Percentiles rank a stretch among this genome's conserved stretches.
Evolutionary conservation across 2,888 invertebrate species (phyloP).

Genomic region (Drosophila silvestris): DNA sequence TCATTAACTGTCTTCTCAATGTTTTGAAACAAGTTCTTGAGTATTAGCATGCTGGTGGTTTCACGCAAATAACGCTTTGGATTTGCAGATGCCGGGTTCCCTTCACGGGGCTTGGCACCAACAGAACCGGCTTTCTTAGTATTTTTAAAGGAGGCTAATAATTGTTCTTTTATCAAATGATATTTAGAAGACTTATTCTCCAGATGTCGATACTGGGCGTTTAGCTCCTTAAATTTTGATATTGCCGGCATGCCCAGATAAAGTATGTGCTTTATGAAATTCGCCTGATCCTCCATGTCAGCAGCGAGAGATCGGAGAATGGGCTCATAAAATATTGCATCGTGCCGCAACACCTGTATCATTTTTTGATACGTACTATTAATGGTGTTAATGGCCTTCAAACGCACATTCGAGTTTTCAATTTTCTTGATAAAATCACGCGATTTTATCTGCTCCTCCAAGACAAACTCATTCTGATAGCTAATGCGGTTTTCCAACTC

Average conservation of each 20-base stretch:
- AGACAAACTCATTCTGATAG: slow-evolving; percentile 78
- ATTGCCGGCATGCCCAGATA: slow-evolving; percentile 83
- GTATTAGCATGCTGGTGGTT: slow-evolving; percentile 80
- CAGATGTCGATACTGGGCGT: slow-evolving; percentile 70
- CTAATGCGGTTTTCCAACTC: slow-evolving; percentile 81
- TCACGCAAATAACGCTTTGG: slow-evolving; percentile 81
- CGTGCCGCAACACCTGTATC: slow-evolving; percentile 78
- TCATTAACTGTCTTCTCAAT: slow-evolving; percentile 80
- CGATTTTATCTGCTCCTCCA: slow-evolving; percentile 77
- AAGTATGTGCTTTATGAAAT: slow-evolving; percentile 82
- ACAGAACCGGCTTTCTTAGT: neutral
- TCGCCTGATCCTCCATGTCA: slow-evolving; percentile 83
- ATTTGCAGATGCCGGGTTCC: slow-evolving; percentile 14
- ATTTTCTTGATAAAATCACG: slow-evolving; percentile 77
- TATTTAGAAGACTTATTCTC: slow-evolving; percentile 74
- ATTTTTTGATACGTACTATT: slow-evolving; percentile 82
- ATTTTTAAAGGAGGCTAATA: neutral
- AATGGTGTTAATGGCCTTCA: slow-evolving; percentile 82
- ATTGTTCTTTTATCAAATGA: slow-evolving; percentile 23
- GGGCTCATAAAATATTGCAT: slow-evolving; percentile 84
- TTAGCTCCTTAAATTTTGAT: slow-evolving; percentile 74
- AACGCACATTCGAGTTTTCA: slow-evolving; percentile 82
- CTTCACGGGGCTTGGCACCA: slow-evolving; percentile 10
- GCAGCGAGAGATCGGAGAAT: slow-evolving; percentile 80
- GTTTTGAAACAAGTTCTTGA: slow-evolving; percentile 72